Conservation (phyloP, 2,888 invertebrate species). For the Drosophila falleni region DNA sequence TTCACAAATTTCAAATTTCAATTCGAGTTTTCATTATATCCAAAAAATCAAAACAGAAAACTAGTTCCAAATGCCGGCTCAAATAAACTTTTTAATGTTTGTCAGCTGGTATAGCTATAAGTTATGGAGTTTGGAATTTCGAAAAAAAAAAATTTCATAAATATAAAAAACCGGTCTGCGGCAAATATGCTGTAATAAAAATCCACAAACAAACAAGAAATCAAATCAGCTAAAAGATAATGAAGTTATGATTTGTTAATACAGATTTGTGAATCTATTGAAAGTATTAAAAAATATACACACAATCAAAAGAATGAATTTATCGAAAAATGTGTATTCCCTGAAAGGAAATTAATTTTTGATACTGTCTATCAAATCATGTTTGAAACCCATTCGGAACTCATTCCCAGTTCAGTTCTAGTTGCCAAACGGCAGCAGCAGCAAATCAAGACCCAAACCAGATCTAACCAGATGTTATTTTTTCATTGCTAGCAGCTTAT, state of each 20-base stretch:
- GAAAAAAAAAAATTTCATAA: not conserved
- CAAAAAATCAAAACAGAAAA: conserved; percentile 18
- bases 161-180: conserved; percentile 38
- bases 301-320: not conserved
- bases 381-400: not conserved
- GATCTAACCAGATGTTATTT: conserved; percentile 35
- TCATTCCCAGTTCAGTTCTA: conserved; percentile 2
- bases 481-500: conserved; percentile 20
- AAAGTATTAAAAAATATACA: not conserved
- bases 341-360: not conserved
- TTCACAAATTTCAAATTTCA: not conserved
- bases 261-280: conserved; percentile 6
- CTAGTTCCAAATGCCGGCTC: conserved; percentile 63
- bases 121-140: conserved; percentile 65
- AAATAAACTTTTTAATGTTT: conserved; percentile 49
- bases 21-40: not conserved
- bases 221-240: conserved; percentile 2
- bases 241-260: conserved; percentile 1
- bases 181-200: conserved; percentile 68
- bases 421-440: conserved; percentile 20
- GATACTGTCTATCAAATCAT: not conserved
- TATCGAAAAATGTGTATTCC: not conserved
- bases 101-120: conserved; percentile 53
- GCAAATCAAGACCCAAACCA: conserved; percentile 36
- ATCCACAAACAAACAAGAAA: conserved; percentile 76